Base-by-base conservation (phyloP, 2,113 vertebrate genomes). In the Zosterops hypoxanthus region DNA sequence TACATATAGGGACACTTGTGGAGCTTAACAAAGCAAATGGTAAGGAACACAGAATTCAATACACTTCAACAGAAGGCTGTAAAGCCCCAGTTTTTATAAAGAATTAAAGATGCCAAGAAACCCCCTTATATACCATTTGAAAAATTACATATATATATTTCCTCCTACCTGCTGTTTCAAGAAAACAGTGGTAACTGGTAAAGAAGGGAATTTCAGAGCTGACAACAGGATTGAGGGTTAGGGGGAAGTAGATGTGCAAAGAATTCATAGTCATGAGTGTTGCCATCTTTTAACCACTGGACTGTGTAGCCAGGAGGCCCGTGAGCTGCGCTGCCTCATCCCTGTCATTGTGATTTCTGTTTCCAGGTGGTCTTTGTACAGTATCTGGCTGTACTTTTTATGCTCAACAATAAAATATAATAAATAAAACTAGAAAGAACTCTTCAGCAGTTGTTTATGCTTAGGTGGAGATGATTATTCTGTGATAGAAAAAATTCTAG, bases 1-100 rank as follows among this genome's bases (percentile, higher is more conserved):
- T 99, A 71, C 99, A 99, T 91, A 99, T 99, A 98, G 99, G 99
- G 94, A 99, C 99, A 2, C 97, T 99, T 80, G 99, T 99, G 94
- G 99, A 99, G 82, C 98, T 99, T 78, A 99, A 99, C 94, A 99
- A 99, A 98, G 98, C 99, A 94, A 99, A 99, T 84, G 99, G 99
- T 99, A 95, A 98, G 97, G 63, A 86, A 10, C 16, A 26, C 24
- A 68, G 14, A 9, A 44, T 66, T 81, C 57, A 28, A 36, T 39
- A 60, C 42, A 11, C 44, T 15, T 75, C 52, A 78, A 55, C 64
- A 88, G 46, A 85, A 56, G 21, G 24, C 18, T 71, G 17, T 52
- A 81, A 47, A 63, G 11, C 28, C 53, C 57, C 56, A 57, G 1
- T 82, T 87, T 83, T 55, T 86, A 56, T n/a, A 34, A 60, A n/a